Conservation (phyloP, 2,797 vertebrate species). For the Notamacropus eugenii region DNA sequence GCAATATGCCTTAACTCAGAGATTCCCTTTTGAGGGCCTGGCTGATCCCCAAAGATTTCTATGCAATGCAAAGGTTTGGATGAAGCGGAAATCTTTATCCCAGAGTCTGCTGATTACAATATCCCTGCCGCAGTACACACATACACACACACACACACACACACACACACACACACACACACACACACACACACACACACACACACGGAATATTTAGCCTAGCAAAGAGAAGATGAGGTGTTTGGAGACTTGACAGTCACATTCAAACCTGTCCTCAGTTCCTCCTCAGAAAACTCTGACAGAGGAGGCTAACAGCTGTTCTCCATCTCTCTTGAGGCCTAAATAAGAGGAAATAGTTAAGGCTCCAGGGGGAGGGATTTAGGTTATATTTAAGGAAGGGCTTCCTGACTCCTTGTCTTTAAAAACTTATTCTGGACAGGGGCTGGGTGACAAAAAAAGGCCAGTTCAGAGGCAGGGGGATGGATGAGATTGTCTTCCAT, state of each 20-base stretch:
- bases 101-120: background rate
- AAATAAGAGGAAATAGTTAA: conserved; percentile 41
- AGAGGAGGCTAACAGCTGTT: background rate
- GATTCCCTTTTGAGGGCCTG: background rate
- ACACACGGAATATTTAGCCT: background rate
- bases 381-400: conserved; percentile 70
- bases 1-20: background rate
- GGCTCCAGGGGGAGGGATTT: conserved; percentile 18
- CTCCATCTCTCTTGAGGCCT: conserved; percentile 10
- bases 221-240: background rate
- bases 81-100: background rate
- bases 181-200: no score
- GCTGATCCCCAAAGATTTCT: background rate
- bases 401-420: conserved; percentile 62
- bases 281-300: background rate
- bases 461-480: background rate
- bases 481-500: background rate
- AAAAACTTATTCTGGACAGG: background rate
- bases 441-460: conserved; percentile 3
- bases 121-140: background rate
- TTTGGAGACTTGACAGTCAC: background rate
- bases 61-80: background rate
- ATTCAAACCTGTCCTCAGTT: background rate
- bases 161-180: no score
- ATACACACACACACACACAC: no score